Conservation (phyloP, 1,140 invertebrate genomes). For the Anadara kagoshimensis region DNA sequence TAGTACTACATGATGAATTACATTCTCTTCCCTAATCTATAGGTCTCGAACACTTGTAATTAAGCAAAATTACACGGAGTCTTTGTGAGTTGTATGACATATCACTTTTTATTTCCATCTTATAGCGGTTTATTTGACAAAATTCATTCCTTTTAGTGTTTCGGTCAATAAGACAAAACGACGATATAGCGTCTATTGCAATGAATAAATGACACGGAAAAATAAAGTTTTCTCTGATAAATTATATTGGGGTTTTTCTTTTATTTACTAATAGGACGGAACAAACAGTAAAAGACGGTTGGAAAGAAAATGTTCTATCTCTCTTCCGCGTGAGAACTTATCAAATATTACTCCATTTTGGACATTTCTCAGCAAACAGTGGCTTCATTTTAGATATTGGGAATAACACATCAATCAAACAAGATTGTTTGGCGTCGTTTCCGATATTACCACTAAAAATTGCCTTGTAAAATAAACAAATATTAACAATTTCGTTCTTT, state of each 20-base stretch:
- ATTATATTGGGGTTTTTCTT: constrained; percentile 11
- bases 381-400: no score
- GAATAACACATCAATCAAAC: no score
- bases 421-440: no score
- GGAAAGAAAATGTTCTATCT: background rate
- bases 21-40: constrained; percentile 1
- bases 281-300: constrained; percentile 11
- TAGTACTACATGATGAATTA: constrained; percentile 10
- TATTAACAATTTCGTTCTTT: no score
- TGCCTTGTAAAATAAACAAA: no score
- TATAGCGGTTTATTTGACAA: constrained; percentile 18
- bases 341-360: background rate
- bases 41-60: constrained; percentile 20
- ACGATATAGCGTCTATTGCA: background rate
- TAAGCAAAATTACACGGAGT: constrained; percentile 19
- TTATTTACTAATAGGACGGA: constrained; percentile 26
- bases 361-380: background rate
- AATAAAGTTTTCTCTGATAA: constrained; percentile 14
- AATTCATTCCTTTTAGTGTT: constrained; percentile 2
- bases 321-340: background rate
- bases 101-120: constrained; percentile 6
- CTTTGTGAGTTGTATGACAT: background rate
- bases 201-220: background rate
- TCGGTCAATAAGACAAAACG: constrained; percentile 5
- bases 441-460: no score